Base-by-base conservation (phyloP, 1,140 invertebrate genomes). In the Trichonephila clavipes region DNA sequence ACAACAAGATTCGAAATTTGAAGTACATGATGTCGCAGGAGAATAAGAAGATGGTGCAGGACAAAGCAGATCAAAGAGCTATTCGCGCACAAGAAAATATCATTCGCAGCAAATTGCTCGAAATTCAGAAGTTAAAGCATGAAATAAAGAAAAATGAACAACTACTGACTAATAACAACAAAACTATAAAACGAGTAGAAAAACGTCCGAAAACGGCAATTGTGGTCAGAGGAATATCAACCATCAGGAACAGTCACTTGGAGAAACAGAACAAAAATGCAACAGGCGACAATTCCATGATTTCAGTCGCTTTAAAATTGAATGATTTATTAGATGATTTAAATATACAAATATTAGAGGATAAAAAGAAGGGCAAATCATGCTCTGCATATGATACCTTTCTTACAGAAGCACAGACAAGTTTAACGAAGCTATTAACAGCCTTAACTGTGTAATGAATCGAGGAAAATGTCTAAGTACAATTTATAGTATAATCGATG, bases 1-100 rank as follows among this genome's bases (percentile, higher is more conserved):
- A 72, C 34, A 24, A 24, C 21, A 77, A 89, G 28, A 77, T 72
- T 28, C 64, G 88, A 58, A 59, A 89, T 8, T 58, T 89, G 21
- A 51, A 18, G 7, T 19, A n/a, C 6, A 72, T 8, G 1, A 89
- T 59, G 24, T 51, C 34, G 14, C 44, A 19, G 10, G n/a, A 89
- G 4, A 59, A 89, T 14, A 44, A 28, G 34, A 87, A 87, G 82
- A n/a, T 83, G n/a, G 8, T 14, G 3, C 82, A 83, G 58, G 4
- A 83, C 19, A 8, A 12, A 24, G 18, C 21, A 4, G 82, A 83
- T n/a, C 19, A 12, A 24, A 1, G 51, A 58, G 44, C 82, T 19
- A 83, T 83, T 83, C 51, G 8, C 8, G 14, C 10, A 24, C 82
- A 58, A 21, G 21, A n/a, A n/a, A 83, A 83, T 18, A 59, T n/a